A percentile compares a stretch with the other conserved stretches of the same genome.
These are phyloP conservation scores for Streptopelia turtur DNA, from an alignment of 2,797 vertebrate species.

Conservation along the genomic window DNA sequence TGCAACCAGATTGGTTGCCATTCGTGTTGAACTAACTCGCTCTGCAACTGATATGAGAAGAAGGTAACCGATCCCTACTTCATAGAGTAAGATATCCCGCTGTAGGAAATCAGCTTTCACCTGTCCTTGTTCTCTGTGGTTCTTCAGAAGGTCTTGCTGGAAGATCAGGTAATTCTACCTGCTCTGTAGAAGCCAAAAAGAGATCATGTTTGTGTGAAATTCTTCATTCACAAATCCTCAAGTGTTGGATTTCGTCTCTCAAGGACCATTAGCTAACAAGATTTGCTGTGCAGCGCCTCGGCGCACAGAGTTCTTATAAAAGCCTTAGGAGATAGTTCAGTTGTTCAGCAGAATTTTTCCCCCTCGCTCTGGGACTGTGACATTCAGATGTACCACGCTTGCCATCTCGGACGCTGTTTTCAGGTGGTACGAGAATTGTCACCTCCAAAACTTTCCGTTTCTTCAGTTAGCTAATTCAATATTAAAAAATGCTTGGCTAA, in stretches of 20 bases:
- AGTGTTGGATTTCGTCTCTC: background rate
- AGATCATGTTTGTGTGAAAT: constrained; percentile 44
- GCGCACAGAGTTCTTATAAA: accelerated
- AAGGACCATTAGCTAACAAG: constrained; percentile 54
- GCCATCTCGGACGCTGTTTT: background rate
- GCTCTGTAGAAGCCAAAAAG: background rate
- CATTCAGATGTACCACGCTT: background rate
- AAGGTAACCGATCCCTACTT: constrained; percentile 27
- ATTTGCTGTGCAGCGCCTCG: background rate
- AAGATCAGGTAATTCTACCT: constrained; percentile 59
- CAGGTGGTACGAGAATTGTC: background rate
- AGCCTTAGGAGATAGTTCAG: background rate
- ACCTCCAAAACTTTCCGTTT: background rate
- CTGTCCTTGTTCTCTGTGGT: constrained; percentile 8
- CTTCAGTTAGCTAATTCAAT: constrained; percentile 4
- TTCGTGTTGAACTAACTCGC: constrained; percentile 2
- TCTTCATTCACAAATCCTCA: constrained; percentile 50
- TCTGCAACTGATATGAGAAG: constrained; percentile 39
- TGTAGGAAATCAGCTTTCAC: constrained; percentile 58
- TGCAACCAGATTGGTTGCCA: constrained; percentile 35
- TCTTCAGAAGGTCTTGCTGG: constrained; percentile 51
- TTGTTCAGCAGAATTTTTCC: background rate
- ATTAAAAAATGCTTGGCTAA: background rate
- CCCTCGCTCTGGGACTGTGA: background rate
- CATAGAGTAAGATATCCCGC: background rate